phyloP scores from a whole-genome alignment of 2,888 invertebrate species.

The Poecilus cupreus region DNA sequence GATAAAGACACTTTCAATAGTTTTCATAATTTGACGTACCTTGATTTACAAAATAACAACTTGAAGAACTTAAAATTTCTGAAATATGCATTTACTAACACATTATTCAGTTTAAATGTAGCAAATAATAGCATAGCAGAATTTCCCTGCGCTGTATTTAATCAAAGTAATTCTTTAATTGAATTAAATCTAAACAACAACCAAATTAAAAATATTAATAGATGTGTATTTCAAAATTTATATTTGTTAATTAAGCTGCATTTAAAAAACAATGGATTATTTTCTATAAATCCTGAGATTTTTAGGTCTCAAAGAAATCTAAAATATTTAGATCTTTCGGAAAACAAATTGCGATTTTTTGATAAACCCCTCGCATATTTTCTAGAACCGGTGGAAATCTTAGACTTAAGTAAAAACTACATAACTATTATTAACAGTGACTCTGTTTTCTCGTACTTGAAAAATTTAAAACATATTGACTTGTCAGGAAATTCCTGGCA shows the following conservation, averaged over 20 bases:
- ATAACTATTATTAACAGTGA: too few species aligned
- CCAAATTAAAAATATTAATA: constrained; percentile 2
- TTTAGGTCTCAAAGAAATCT: neutral
- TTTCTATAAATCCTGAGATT: neutral
- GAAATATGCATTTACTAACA: too few species aligned
- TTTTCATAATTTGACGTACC: too few species aligned
- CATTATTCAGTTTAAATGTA: neutral
- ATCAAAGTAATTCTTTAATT: neutral
- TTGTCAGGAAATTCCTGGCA: neutral
- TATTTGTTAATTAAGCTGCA: neutral
- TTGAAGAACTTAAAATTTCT: too few species aligned
- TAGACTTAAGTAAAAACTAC: neutral
- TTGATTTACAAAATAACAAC: too few species aligned
- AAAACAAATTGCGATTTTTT: neutral
- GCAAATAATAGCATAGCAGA: neutral
- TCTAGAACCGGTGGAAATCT: neutral
- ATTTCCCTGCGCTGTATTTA: neutral
- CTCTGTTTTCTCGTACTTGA: neutral
- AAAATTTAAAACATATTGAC: neutral
- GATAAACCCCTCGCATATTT: neutral
- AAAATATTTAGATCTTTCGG: neutral
- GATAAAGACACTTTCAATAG: too few species aligned
- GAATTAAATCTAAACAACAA: neutral
- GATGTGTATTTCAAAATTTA: neutral
- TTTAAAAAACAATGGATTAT: neutral